Percentiles rank a stretch among this genome's conserved stretches.
Evolutionary conservation across 2,797 vertebrate species (phyloP).

Genomic region (Gallirallus australis): DNA sequence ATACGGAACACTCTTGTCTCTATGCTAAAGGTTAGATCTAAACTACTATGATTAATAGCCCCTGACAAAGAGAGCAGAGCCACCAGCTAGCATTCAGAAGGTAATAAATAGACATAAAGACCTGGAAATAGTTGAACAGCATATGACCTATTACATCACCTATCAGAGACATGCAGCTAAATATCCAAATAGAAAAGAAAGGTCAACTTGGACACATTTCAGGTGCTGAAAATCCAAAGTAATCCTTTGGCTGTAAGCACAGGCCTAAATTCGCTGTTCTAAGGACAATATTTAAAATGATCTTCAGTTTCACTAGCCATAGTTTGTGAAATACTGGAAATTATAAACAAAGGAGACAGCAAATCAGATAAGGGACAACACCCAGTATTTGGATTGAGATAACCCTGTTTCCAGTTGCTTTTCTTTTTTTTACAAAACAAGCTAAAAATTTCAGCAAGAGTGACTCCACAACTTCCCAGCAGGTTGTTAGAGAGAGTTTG

Average conservation of each 20-base stretch:
- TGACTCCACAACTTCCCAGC: not conserved
- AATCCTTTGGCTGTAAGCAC: not conserved
- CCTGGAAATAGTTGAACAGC: not conserved
- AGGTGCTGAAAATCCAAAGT: not conserved
- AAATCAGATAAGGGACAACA: not conserved
- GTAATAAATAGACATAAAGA: not conserved
- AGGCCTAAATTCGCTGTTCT: not conserved
- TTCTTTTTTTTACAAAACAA: not conserved
- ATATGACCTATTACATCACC: not conserved
- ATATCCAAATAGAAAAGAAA: not conserved
- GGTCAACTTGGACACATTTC: not conserved
- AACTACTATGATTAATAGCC: not conserved
- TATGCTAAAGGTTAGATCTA: not conserved
- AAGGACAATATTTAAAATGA: not conserved
- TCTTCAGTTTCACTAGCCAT: not conserved
- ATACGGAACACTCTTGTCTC: not conserved
- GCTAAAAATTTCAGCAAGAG: not conserved
- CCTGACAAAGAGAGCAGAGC: not conserved
- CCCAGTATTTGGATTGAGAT: not conserved
- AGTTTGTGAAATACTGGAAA: not conserved
- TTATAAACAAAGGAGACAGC: not conserved
- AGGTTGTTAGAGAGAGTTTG: not conserved
- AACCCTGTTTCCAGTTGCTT: not conserved
- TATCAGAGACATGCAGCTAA: not conserved
- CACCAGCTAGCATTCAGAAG: not conserved